Percentiles rank a stretch among this genome's conserved stretches.
Conservation (phyloP, 2,113 vertebrate species). For the Melierax canorus region DNA sequence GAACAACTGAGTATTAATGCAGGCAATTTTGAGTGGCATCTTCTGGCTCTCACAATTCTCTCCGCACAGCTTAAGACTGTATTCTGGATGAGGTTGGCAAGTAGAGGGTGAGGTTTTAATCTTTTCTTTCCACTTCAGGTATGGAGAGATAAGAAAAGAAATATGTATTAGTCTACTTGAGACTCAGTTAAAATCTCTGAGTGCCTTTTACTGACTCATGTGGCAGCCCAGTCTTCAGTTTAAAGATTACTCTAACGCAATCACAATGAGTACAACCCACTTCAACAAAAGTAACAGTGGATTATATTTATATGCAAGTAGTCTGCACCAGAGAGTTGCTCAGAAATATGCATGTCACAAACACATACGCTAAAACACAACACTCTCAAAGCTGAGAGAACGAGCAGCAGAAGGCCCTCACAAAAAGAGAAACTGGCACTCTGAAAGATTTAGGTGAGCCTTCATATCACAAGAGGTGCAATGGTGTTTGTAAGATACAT, state of each 20-base stretch:
- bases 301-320: neutral
- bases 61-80: neutral
- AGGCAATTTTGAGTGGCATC: neutral
- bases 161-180: neutral
- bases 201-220: neutral
- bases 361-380: neutral
- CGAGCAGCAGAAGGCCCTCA: neutral
- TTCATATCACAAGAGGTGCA: neutral
- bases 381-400: neutral
- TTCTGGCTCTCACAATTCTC: neutral
- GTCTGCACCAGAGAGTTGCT: neutral
- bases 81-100: slow-evolving; percentile 17
- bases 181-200: slow-evolving; percentile 20
- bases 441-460: neutral
- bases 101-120: slow-evolving; percentile 5
- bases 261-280: neutral
- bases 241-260: neutral
- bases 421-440: neutral
- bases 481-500: neutral
- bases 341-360: neutral
- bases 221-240: neutral
- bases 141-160: slow-evolving; percentile 35
- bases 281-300: neutral
- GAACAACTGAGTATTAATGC: neutral
- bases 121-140: neutral